These are phyloP conservation scores for Venustoraphidia nigricollis DNA, from an alignment of 2,888 invertebrate genomes.

Conservation along the genomic window DNA sequence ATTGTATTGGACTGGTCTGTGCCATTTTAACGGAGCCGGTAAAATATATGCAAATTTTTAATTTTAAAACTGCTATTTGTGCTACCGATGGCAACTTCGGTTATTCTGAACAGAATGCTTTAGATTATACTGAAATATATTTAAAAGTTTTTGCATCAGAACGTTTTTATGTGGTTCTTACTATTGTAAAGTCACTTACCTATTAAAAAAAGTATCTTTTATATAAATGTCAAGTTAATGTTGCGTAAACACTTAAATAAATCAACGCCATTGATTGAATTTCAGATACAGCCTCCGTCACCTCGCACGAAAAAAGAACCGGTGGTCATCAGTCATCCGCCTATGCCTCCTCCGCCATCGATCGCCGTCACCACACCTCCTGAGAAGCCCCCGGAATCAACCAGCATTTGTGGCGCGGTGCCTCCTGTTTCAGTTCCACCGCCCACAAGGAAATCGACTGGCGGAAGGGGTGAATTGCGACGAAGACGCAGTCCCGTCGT, in stretches of 20 bases:
- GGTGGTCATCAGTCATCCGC: slow-evolving; percentile 25
- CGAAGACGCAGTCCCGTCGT: slow-evolving; percentile 10
- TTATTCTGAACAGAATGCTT: too few species aligned
- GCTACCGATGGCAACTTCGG: too few species aligned
- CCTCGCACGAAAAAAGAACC: slow-evolving; percentile 35
- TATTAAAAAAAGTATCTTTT: too few species aligned
- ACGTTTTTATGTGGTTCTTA: too few species aligned
- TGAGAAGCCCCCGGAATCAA: slow-evolving; percentile 29
- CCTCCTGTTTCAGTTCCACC: slow-evolving; percentile 21
- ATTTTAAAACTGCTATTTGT: too few species aligned
- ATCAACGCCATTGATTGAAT: slow-evolving; percentile 10
- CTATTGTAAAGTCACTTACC: too few species aligned
- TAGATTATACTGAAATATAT: too few species aligned
- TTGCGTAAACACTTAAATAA: neutral
- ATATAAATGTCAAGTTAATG: too few species aligned
- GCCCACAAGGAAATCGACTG: slow-evolving; percentile 27
- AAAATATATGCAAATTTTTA: too few species aligned
- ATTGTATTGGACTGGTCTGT: too few species aligned
- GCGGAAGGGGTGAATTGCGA: slow-evolving; percentile 22
- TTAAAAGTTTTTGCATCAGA: too few species aligned
- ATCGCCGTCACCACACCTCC: slow-evolving; percentile 41
- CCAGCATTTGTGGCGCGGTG: slow-evolving; percentile 30
- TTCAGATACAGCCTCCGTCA: slow-evolving; percentile 35
- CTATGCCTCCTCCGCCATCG: slow-evolving; percentile 28
- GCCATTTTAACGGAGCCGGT: too few species aligned